Percentiles rank a stretch among this genome's conserved stretches.
These are phyloP conservation scores for Paramormyrops hopkinsi DNA, from an alignment of 2,797 vertebrate species.

Conservation along the genomic window DNA sequence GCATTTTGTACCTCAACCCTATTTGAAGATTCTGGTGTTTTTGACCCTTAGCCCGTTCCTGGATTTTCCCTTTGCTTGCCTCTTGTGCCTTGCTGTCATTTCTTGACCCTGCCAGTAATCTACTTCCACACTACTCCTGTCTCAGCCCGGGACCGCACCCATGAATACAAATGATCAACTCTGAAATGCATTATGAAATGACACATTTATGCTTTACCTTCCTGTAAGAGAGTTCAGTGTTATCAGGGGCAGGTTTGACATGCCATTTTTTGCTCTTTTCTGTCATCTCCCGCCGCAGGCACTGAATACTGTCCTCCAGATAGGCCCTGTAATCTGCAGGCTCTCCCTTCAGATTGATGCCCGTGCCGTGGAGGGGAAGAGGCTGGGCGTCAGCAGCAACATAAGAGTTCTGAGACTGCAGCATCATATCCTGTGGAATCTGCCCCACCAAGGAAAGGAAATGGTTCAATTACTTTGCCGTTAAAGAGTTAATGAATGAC, in stretches of 20 bases:
- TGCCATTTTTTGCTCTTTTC: slow-evolving; percentile 76
- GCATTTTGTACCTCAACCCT: not conserved
- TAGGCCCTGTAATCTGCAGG: slow-evolving; percentile 55
- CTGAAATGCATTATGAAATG: not conserved
- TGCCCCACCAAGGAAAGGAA: slow-evolving; percentile 30
- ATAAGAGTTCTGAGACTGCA: slow-evolving; percentile 70
- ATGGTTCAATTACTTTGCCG: not conserved
- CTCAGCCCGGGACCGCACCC: not conserved
- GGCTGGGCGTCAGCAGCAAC: slow-evolving; percentile 64
- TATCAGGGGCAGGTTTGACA: slow-evolving; percentile 52
- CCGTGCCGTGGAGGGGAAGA: slow-evolving; percentile 58
- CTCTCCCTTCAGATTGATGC: slow-evolving; percentile 42
- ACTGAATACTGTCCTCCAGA: slow-evolving; percentile 66
- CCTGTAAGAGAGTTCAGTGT: slow-evolving; percentile 70
- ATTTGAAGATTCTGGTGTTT: not conserved
- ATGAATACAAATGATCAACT: not conserved
- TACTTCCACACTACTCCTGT: not conserved
- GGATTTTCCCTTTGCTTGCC: not conserved
- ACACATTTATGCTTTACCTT: slow-evolving; percentile 56
- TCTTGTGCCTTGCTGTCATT: not conserved
- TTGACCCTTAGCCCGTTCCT: not conserved
- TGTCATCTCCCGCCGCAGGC: slow-evolving; percentile 59
- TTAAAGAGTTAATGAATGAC: not conserved
- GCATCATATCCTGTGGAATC: slow-evolving; percentile 75
- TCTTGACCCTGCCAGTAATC: not conserved